Evolutionary conservation across 2,113 vertebrate genomes (phyloP).

Genomic region (Herpailurus yagouaroundi): DNA sequence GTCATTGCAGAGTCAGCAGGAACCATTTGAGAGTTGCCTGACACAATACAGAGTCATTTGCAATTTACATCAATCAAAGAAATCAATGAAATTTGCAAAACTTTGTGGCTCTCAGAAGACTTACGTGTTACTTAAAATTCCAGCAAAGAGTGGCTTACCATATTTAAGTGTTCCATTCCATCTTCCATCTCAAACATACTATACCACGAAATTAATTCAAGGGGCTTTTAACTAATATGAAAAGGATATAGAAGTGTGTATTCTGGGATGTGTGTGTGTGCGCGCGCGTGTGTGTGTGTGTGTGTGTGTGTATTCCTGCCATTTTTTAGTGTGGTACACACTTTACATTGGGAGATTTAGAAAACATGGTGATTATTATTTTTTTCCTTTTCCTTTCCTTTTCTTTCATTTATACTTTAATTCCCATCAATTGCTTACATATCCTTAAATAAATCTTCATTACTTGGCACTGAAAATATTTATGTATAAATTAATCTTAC

Average conservation of each 20-base stretch:
- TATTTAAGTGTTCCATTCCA: not conserved
- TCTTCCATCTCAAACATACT: not conserved
- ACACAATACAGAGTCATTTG: not conserved
- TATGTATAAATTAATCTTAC: not conserved
- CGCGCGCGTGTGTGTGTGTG: not conserved
- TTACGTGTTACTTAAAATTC: not conserved
- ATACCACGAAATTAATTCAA: not conserved
- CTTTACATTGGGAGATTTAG: slow-evolving; percentile 17
- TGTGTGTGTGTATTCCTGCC: not conserved
- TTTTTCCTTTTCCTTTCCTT: not conserved
- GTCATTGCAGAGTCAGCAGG: slow-evolving; percentile 42
- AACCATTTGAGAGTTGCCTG: not conserved
- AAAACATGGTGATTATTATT: not conserved
- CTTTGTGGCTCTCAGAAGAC: slow-evolving; percentile 6
- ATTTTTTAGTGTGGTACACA: not conserved
- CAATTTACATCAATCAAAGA: slow-evolving; percentile 55
- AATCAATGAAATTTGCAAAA: slow-evolving; percentile 58
- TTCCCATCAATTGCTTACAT: not conserved
- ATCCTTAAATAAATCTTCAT: not conserved
- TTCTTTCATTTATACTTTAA: not conserved
- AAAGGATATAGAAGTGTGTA: not conserved
- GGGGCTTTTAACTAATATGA: not conserved
- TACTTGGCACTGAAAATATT: not conserved
- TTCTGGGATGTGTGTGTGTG: not conserved
- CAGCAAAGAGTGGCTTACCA: not conserved